Evolutionary conservation across 2,113 vertebrate genomes (phyloP).

Genomic region (Bujurquina vittata): DNA sequence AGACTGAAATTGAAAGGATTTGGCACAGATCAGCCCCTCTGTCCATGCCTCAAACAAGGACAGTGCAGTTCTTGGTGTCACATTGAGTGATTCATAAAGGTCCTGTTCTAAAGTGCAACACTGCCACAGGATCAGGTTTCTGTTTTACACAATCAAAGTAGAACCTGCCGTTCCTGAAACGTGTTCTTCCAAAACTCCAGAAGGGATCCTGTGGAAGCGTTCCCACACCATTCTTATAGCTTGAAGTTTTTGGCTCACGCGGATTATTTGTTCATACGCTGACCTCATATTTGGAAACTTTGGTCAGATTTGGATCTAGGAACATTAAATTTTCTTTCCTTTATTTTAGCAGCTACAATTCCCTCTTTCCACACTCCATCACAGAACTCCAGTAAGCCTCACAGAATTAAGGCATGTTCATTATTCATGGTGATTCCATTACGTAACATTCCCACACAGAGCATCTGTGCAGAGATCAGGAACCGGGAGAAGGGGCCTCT

Average conservation of each 20-base stretch:
- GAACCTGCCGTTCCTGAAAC: neutral
- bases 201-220: neutral
- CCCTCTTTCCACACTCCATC: too few relatives aligned
- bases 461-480: neutral
- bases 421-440: constrained; percentile 28
- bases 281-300: neutral
- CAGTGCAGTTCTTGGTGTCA: neutral
- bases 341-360: neutral
- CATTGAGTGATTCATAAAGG: neutral
- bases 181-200: neutral
- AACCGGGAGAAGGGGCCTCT: neutral
- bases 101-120: neutral
- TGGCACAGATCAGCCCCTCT: neutral
- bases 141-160: neutral
- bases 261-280: neutral
- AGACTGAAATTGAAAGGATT: neutral
- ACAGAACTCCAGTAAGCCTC: neutral
- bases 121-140: fast-evolving
- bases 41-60: neutral
- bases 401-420: neutral
- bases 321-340: too few relatives aligned
- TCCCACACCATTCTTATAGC: fast-evolving
- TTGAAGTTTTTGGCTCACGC: fast-evolving
- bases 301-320: neutral
- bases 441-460: constrained; percentile 20